Conservation (phyloP, 2,113 vertebrate genomes). For the Apus apus region DNA sequence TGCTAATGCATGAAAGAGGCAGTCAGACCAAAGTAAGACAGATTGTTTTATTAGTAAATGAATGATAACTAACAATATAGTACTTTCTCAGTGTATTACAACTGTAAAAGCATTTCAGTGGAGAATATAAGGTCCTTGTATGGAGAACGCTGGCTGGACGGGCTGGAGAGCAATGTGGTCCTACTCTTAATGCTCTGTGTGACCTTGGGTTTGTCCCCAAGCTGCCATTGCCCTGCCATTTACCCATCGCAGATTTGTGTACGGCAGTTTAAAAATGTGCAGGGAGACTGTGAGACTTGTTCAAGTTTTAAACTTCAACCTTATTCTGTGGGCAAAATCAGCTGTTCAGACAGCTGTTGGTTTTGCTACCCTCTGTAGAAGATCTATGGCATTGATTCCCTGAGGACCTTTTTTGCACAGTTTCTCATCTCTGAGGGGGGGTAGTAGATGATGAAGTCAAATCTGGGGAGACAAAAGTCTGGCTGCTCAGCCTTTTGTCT, state of each 20-base stretch:
- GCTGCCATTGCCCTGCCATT: not conserved
- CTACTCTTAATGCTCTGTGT: fast-evolving
- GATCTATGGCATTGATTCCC: not conserved
- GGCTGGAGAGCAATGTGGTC: not conserved
- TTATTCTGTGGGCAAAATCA: not conserved
- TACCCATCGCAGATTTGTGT: not conserved
- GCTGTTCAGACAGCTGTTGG: not conserved
- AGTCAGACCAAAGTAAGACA: slow-evolving; percentile 19
- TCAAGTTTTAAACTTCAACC: not conserved
- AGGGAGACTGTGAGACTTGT: not conserved
- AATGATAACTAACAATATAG: not conserved
- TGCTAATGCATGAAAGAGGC: slow-evolving; percentile 37
- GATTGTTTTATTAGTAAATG: not conserved
- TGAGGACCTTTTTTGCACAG: not conserved
- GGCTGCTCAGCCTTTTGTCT: not conserved
- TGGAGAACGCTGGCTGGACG: not conserved
- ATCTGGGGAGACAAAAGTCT: not conserved
- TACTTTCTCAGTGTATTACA: not conserved
- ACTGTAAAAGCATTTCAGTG: not conserved
- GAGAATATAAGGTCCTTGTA: not conserved
- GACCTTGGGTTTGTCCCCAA: slow-evolving; percentile 23
- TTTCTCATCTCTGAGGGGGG: not conserved
- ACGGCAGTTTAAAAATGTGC: not conserved
- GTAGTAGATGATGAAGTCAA: not conserved
- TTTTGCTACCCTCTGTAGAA: not conserved